Conservation (phyloP, 2,888 invertebrate species). For the Eristalis arbustorum region DNA sequence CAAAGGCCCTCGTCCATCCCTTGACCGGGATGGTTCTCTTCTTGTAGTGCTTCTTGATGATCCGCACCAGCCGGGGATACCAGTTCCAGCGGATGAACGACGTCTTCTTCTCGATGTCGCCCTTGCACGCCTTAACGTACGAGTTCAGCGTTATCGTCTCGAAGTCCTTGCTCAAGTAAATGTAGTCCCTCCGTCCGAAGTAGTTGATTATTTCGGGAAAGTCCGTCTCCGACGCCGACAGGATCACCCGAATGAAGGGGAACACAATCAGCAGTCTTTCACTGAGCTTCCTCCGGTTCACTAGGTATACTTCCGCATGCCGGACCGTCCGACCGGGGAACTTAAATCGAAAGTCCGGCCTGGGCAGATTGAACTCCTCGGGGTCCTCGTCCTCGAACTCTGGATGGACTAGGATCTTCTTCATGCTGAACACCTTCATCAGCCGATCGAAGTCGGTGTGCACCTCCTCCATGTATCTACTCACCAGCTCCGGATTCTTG, state of each 20-base stretch:
- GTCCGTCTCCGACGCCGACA: constrained; percentile 76
- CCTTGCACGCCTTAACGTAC: constrained; percentile 74
- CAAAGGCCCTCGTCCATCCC: constrained; percentile 77
- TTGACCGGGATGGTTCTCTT: constrained; percentile 74
- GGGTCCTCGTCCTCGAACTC: constrained; percentile 81
- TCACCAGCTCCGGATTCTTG: constrained; percentile 82
- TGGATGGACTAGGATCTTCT: constrained; percentile 84
- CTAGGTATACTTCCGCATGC: constrained; percentile 82
- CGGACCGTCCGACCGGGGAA: constrained; percentile 84
- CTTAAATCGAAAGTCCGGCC: constrained; percentile 81
- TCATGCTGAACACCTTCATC: constrained; percentile 84
- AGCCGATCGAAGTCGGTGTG: constrained; percentile 83
- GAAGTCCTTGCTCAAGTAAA: constrained; percentile 56
- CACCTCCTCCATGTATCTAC: constrained; percentile 81
- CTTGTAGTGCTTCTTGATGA: constrained; percentile 76
- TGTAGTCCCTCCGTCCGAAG: constrained; percentile 72
- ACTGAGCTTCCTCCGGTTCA: constrained; percentile 82
- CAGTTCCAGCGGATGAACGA: constrained; percentile 79
- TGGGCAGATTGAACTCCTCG: constrained; percentile 77
- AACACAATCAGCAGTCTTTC: constrained; percentile 83
- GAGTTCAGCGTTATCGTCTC: constrained; percentile 69
- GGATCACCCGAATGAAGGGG: constrained; percentile 82
- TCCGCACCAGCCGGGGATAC: constrained; percentile 79
- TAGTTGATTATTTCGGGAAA: constrained; percentile 79
- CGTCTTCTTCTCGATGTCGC: constrained; percentile 78